Conservation (phyloP, 2,113 vertebrate species). For the Limanda limanda region DNA sequence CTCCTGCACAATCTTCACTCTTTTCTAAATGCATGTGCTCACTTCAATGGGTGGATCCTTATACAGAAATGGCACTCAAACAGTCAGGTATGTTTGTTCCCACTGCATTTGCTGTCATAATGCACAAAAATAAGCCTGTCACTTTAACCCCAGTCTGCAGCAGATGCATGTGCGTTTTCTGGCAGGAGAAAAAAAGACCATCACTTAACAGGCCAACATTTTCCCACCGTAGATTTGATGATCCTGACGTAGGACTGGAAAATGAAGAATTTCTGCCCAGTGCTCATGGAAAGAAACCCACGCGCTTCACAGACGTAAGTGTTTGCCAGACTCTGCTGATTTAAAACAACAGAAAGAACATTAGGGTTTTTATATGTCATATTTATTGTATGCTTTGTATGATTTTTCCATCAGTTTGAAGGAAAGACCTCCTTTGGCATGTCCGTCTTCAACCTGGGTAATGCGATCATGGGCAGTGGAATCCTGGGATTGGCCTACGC, state of each 20-base stretch:
- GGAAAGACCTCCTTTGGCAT: slow-evolving; percentile 98
- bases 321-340: not conserved
- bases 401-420: slow-evolving; percentile 87
- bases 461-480: slow-evolving; percentile 99
- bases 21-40: slow-evolving; percentile 77
- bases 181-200: not conserved
- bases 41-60: slow-evolving; percentile 64
- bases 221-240: slow-evolving; percentile 84
- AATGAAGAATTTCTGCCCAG: slow-evolving; percentile 90
- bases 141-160: not conserved
- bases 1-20: slow-evolving; percentile 35
- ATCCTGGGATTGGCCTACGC: slow-evolving; percentile 98
- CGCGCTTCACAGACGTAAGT: slow-evolving; percentile 92
- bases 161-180: slow-evolving; percentile 7
- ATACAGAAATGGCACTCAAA: slow-evolving; percentile 78
- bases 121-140: not conserved
- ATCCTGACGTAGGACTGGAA: slow-evolving; percentile 82
- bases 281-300: slow-evolving; percentile 85
- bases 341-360: not conserved
- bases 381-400: not conserved
- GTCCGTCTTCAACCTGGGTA: slow-evolving; percentile 98
- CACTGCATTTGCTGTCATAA: not conserved
- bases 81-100: slow-evolving; percentile 75
- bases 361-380: not conserved
- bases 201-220: not conserved